Percentiles rank a stretch among this genome's conserved stretches.
Conservation (phyloP, 2,113 vertebrate species). For the Scophthalmus maximus region DNA sequence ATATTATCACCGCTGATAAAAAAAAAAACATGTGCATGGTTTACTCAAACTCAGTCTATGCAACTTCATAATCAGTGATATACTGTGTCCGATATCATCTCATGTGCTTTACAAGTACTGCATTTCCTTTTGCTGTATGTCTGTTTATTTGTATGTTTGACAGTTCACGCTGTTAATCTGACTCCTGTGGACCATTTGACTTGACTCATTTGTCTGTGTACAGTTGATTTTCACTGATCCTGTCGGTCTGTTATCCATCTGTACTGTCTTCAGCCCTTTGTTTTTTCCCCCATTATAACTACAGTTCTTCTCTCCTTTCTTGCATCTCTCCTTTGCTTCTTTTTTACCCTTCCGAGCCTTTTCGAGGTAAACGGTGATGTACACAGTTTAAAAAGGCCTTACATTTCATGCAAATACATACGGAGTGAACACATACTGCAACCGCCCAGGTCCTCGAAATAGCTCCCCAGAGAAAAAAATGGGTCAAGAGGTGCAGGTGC, state of each 20-base stretch:
- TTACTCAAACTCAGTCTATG: background rate
- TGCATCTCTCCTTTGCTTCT: background rate
- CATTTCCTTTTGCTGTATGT: background rate
- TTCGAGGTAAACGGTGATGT: background rate
- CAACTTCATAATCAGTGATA: background rate
- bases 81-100: no score
- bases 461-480: background rate
- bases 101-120: background rate
- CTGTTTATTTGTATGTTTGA: background rate
- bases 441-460: background rate
- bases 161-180: background rate
- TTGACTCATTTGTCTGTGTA: background rate
- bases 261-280: background rate
- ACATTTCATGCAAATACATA: background rate
- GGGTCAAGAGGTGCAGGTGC: background rate
- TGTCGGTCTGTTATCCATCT: background rate
- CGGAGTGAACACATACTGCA: background rate
- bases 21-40: background rate
- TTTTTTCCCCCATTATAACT: background rate
- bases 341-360: background rate
- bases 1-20: background rate
- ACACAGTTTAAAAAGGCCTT: background rate
- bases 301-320: background rate
- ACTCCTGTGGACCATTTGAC: background rate
- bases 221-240: background rate